phyloP scores from a whole-genome alignment of 2,113 vertebrate genomes.

The Sorex fumeus region DNA sequence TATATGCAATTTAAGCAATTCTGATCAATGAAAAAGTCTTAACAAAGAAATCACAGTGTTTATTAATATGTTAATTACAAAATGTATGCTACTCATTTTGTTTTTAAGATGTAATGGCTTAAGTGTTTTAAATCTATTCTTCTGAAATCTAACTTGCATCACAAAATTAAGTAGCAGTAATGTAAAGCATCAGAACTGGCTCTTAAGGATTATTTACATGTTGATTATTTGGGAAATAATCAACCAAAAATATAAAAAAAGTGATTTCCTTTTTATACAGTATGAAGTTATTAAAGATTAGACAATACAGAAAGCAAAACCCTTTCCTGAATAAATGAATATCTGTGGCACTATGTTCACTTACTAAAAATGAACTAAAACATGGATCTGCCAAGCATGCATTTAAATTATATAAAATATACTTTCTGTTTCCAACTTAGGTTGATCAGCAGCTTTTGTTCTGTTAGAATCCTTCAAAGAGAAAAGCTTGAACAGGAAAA shows the following conservation, averaged over 20 bases:
- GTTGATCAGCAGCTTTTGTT: conserved; percentile 91
- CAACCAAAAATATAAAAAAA: conserved; percentile 87
- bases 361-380: conserved; percentile 84
- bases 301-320: conserved; percentile 80
- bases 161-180: conserved; percentile 86
- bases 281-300: conserved; percentile 84
- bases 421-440: conserved; percentile 93
- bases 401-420: conserved; percentile 86
- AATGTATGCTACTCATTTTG: conserved; percentile 88
- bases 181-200: conserved; percentile 86
- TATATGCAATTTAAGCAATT: conserved; percentile 90
- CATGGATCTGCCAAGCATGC: conserved; percentile 85
- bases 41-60: conserved; percentile 89
- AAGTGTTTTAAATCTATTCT: conserved; percentile 86
- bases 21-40: conserved; percentile 88
- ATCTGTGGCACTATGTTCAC: conserved; percentile 81
- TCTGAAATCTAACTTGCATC: conserved; percentile 83
- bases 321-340: conserved; percentile 82
- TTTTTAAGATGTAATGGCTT: conserved; percentile 88
- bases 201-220: conserved; percentile 88
- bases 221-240: conserved; percentile 88
- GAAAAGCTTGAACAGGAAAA: conserved; percentile 92
- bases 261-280: conserved; percentile 83
- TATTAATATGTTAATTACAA: conserved; percentile 90
- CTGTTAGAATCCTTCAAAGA: conserved; percentile 92